phyloP scores from a whole-genome alignment of 1,140 invertebrate species.

The Amyelois transitella region DNA sequence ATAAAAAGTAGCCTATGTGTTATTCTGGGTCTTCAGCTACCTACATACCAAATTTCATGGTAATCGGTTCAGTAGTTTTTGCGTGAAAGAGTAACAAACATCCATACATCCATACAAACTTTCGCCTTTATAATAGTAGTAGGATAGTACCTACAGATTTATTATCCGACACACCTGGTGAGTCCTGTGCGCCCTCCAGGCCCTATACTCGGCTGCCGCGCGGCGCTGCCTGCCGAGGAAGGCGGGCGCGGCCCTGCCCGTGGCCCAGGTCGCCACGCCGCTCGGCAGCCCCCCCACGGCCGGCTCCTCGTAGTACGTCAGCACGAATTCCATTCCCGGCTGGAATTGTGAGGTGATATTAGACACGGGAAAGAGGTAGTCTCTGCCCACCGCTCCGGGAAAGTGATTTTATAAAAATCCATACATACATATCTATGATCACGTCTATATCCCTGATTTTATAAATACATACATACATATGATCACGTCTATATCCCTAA shows the following conservation, averaged over 20 bases:
- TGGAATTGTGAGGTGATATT: constrained; percentile 12
- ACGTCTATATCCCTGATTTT: too few relatives aligned
- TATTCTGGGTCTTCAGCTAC: too few relatives aligned
- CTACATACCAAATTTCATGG: too few relatives aligned
- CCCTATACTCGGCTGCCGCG: constrained; percentile 43
- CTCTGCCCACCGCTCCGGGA: background rate
- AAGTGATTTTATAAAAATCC: too few relatives aligned
- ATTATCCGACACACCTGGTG: background rate
- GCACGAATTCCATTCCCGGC: constrained; percentile 85
- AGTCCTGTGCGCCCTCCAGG: constrained; percentile 17
- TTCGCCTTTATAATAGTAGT: too few relatives aligned
- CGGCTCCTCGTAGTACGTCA: constrained; percentile 92
- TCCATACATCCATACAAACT: too few relatives aligned
- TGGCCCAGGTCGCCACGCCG: constrained; percentile 58
- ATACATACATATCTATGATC: background rate
- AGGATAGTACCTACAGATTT: too few relatives aligned
- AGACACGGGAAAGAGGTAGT: background rate
- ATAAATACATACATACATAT: too few relatives aligned
- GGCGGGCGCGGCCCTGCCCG: constrained; percentile 52
- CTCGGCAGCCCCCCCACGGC: constrained; percentile 76
- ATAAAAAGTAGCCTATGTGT: too few relatives aligned
- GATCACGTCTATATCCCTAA: too few relatives aligned
- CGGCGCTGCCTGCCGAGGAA: constrained; percentile 51
- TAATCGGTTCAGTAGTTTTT: too few relatives aligned
- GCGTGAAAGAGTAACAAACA: too few relatives aligned